These are phyloP conservation scores for Phallusia fumigata DNA, from an alignment of 23 tunicate species.

Conservation along the genomic window DNA sequence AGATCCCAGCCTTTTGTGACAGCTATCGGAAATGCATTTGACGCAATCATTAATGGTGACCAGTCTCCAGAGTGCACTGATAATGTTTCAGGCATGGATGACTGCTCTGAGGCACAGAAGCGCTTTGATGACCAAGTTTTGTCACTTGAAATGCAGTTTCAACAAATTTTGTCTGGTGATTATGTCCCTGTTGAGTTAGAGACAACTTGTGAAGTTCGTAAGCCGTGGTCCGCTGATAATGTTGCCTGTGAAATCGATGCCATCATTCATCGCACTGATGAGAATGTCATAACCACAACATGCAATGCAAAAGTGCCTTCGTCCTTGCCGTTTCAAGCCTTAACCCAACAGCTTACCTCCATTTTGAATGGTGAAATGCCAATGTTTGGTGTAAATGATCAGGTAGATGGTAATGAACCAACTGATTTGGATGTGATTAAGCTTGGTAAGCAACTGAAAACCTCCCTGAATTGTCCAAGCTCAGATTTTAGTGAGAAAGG, in stretches of 20 bases:
- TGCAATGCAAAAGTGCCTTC: background rate
- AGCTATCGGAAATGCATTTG: slow-evolving; percentile 10
- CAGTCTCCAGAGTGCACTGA: background rate
- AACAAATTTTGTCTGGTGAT: background rate
- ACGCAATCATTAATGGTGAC: background rate
- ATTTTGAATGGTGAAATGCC: slow-evolving; percentile 8
- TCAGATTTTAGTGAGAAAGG: background rate
- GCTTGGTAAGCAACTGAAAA: background rate
- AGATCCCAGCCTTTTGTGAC: background rate
- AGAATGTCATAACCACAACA: background rate
- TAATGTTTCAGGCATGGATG: background rate
- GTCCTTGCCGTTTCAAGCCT: background rate
- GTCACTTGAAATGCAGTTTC: slow-evolving; percentile 10
- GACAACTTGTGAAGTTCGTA: background rate
- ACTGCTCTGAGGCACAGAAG: background rate
- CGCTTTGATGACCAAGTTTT: background rate
- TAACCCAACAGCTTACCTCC: background rate
- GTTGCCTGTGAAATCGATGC: background rate
- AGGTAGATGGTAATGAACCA: background rate
- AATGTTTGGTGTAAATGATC: background rate
- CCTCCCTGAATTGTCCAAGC: background rate
- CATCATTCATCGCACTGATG: background rate
- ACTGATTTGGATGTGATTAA: background rate
- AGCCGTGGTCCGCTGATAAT: background rate
- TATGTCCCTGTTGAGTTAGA: background rate